A percentile compares a stretch with the other conserved stretches of the same genome.
Conservation (phyloP, 1,140 invertebrate species). For the Conus ventricosus region DNA sequence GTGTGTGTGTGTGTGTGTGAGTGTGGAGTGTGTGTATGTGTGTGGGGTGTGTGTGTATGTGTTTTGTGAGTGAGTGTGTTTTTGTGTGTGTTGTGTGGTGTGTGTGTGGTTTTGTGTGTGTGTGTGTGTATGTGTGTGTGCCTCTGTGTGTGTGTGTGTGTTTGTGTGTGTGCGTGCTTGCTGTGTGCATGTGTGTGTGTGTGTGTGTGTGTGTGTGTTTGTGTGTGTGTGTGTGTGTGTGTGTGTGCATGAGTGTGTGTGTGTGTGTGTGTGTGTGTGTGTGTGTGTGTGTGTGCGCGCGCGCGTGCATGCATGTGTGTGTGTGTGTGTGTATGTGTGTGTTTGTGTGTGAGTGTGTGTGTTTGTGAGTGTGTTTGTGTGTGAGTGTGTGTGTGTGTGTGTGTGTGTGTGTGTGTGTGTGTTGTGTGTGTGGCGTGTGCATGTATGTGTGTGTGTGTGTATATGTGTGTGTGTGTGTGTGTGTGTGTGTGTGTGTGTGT, state of each 20-base stretch:
- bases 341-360: neutral
- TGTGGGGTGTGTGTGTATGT: too few species aligned
- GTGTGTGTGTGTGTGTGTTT: neutral
- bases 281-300: neutral
- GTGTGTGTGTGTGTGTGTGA: conserved; percentile 1
- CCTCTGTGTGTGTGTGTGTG: conserved; percentile 10
- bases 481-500: conserved; percentile 6
- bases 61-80: too few species aligned
- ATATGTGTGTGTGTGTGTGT: neutral
- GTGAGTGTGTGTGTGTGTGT: neutral
- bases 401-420: conserved; percentile 10
- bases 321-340: neutral
- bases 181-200: neutral
- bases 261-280: conserved; percentile 10
- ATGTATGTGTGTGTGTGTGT: neutral
- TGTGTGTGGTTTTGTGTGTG: neutral
- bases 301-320: too few species aligned
- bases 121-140: neutral
- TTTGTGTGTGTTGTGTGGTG: too few species aligned
- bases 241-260: neutral
- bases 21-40: too few species aligned
- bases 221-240: neutral
- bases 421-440: neutral
- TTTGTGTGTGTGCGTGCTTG: neutral
- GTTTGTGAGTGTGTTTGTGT: neutral